Evolutionary conservation across 2,113 vertebrate genomes (phyloP), one percentile per base, ranked within the genome.

Genomic region (Grammomys dolichurus): DNA sequence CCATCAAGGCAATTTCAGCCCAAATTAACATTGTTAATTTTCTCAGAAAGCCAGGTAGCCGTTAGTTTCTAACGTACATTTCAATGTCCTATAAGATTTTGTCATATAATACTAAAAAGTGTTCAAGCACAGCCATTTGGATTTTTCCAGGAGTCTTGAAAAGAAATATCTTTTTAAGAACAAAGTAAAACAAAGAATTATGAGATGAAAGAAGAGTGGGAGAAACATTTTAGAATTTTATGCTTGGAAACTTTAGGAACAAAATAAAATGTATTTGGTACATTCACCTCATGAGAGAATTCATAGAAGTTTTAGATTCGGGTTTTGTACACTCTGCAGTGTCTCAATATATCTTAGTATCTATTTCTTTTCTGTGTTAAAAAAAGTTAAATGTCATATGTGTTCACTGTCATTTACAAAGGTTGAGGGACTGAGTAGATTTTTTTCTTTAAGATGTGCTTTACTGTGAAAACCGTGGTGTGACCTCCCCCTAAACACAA

Each of bases 51-150:
- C 46, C 43, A 77, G 40, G 3, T 72, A 14, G 11, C 67, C 56
- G 36, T 86, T 94, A 67, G 54, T 67, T 89, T 89, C 80, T 86
- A 14, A 54, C 58, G 63, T 72, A 72, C 92, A 89, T 73, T 22
- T 3, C 43, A 58, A 26, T 12, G 48, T 90, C 14, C 4, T 26
- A 28, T 10, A 26, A 87, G 40, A 54, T 56, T 70, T 33, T 63
- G 16, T 56, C 8, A 31, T 16, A 19, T 69, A 14, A 75, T 9
- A 16, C 63, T 67, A 46, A 40, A 13, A 48, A 33, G 51, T 22
- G 0, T 8, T 90, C 3, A 31, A 33, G 22, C 8, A 75, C 9
- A 67, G 4, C 20, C 2, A 51, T 75, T 75, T 90, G 1, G 17
- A 69, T 46, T 69, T 95, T 69, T 7, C 43, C 12, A 60, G 28